A percentile compares a stretch with the other conserved stretches of the same genome.
Conservation (phyloP, 35 echinoderm and acorn worm species). For the Lytechinus pictus region DNA sequence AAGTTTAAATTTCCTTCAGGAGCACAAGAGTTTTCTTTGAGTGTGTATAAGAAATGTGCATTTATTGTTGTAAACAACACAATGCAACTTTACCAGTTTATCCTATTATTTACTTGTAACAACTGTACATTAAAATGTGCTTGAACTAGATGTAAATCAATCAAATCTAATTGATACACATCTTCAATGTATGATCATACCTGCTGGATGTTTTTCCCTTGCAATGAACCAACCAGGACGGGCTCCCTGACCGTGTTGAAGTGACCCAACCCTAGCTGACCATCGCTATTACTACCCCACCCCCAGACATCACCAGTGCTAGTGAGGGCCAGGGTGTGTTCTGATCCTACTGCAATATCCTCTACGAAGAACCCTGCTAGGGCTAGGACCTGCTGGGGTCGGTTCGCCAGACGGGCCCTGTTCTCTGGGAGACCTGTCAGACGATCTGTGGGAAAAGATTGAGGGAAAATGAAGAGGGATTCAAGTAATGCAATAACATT, state of each 20-base stretch:
- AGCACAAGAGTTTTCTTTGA: too few relatives aligned
- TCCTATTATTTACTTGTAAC: too few relatives aligned
- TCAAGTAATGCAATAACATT: background rate
- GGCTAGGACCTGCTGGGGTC: conserved; percentile 78
- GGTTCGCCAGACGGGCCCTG: conserved; percentile 72
- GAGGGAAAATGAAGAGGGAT: background rate
- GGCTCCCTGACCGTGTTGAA: conserved; percentile 82
- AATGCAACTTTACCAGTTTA: too few relatives aligned
- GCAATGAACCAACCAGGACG: conserved; percentile 67
- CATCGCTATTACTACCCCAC: conserved; percentile 92
- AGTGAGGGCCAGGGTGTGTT: conserved; percentile 89
- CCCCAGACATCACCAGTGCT: conserved; percentile 91
- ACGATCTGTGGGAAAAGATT: conserved; percentile 63
- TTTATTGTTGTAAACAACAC: too few relatives aligned
- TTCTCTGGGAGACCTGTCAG: conserved; percentile 87
- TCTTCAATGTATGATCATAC: conserved; percentile 33
- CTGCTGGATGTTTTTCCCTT: conserved; percentile 90
- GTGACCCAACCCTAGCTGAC: conserved; percentile 86
- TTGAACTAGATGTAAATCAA: too few relatives aligned
- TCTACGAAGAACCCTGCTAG: conserved; percentile 88
- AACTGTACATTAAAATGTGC: too few relatives aligned
- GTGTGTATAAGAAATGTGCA: too few relatives aligned
- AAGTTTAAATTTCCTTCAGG: too few relatives aligned
- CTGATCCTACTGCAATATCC: conserved; percentile 85
- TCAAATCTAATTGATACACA: too few relatives aligned